Evolutionary conservation across 2,113 vertebrate species (phyloP).

Genomic region (Hemiprocne comata): DNA sequence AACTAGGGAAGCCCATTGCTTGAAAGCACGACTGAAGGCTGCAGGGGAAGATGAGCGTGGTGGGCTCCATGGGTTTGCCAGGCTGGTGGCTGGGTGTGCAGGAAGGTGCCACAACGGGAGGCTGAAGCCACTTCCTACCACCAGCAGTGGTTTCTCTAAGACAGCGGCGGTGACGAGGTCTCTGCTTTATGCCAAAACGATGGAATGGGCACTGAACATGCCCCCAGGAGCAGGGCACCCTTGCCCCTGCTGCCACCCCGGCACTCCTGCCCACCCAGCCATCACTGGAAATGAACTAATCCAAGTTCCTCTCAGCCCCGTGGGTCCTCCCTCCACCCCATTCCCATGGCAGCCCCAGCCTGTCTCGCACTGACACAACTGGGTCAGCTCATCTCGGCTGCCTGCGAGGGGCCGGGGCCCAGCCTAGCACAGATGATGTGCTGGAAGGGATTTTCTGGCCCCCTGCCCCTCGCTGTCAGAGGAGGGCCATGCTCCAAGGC

Average conservation of each 20-base stretch:
- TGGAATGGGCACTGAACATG: fast-evolving
- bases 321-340: neutral
- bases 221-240: neutral
- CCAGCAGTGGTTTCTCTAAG: neutral
- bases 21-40: neutral
- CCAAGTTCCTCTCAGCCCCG: neutral
- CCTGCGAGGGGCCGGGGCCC: neutral
- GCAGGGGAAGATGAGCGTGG: neutral
- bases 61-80: neutral
- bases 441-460: neutral
- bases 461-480: fast-evolving
- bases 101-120: fast-evolving
- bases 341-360: neutral
- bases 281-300: neutral
- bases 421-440: fast-evolving
- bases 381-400: neutral
- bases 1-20: neutral
- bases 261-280: neutral
- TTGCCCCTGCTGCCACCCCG: neutral
- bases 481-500: neutral
- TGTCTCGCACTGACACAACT: neutral
- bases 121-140: neutral
- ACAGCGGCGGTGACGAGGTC: neutral
- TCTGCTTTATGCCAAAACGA: neutral
- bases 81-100: neutral